Percentiles rank a stretch among this genome's conserved stretches.
phyloP scores from a whole-genome alignment of 2,113 vertebrate species.

The Acrocephalus arundinaceus region DNA sequence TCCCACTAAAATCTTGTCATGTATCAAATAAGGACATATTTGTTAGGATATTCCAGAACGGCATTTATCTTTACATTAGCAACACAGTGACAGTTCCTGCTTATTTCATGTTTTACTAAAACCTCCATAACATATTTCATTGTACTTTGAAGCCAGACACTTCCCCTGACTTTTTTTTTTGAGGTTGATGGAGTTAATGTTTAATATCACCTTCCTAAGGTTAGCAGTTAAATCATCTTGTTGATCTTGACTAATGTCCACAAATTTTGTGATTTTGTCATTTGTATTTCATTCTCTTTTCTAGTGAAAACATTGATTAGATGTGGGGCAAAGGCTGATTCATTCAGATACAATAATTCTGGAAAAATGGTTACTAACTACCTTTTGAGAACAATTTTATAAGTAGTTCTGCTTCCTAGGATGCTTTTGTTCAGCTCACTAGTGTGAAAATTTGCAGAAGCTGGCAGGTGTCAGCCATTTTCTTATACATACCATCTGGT shows the following conservation, averaged over 20 bases:
- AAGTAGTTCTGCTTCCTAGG: neutral
- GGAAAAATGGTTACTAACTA: neutral
- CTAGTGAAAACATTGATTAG: neutral
- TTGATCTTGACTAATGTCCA: neutral
- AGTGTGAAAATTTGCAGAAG: neutral
- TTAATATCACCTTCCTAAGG: conserved; percentile 5
- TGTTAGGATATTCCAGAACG: neutral
- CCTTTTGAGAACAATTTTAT: neutral
- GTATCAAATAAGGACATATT: neutral
- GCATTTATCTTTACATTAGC: neutral
- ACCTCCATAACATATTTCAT: neutral
- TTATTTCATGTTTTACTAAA: neutral
- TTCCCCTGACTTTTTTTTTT: neutral
- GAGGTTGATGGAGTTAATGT: neutral
- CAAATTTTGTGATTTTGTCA: neutral
- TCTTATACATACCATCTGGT: neutral
- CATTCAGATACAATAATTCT: neutral
- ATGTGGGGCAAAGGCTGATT: neutral
- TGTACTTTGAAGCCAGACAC: neutral
- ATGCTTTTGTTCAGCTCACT: neutral
- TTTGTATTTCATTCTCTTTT: neutral
- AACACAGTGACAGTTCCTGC: neutral
- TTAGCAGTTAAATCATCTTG: neutral
- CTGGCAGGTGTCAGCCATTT: neutral
- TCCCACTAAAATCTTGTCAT: neutral